These are phyloP conservation scores for Sula dactylatra DNA, from an alignment of 2,113 vertebrate species.

Conservation along the genomic window DNA sequence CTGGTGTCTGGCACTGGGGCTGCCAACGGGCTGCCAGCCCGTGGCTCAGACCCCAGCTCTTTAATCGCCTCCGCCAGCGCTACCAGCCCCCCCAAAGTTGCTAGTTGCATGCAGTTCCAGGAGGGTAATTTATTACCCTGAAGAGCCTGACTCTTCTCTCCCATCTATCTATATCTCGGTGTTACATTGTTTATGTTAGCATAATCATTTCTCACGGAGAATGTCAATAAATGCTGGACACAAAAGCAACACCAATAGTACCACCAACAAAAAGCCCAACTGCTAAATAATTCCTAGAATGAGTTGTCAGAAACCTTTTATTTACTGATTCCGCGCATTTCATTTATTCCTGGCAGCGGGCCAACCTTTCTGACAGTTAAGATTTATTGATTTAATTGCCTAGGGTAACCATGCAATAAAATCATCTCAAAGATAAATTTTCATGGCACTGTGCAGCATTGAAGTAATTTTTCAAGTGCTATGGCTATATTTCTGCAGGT, in stretches of 20 bases:
- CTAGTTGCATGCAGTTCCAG: neutral
- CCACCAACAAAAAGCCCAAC: conserved; percentile 59
- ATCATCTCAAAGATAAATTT: conserved; percentile 93
- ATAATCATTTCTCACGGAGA: conserved; percentile 67
- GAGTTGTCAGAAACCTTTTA: conserved; percentile 87
- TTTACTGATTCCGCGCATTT: conserved; percentile 87
- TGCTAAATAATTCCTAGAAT: conserved; percentile 89
- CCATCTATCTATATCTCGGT: conserved; percentile 13
- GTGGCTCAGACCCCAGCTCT: neutral
- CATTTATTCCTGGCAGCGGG: conserved; percentile 82
- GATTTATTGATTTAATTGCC: conserved; percentile 97
- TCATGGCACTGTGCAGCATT: conserved; percentile 81
- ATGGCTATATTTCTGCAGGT: conserved; percentile 84
- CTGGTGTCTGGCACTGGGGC: neutral
- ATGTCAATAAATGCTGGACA: conserved; percentile 71
- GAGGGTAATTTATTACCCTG: conserved; percentile 42
- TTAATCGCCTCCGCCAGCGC: neutral
- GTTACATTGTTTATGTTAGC: conserved; percentile 61
- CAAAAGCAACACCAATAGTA: conserved; percentile 61
- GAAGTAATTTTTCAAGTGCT: conserved; percentile 89
- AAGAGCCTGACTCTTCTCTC: conserved; percentile 14
- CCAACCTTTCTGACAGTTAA: conserved; percentile 86
- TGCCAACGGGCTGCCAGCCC: neutral
- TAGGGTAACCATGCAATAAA: conserved; percentile 95
- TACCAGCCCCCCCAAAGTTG: conserved; percentile 3